phyloP scores from a whole-genome alignment of 2,888 invertebrate genomes.

The Ophonus ardosiacus region DNA sequence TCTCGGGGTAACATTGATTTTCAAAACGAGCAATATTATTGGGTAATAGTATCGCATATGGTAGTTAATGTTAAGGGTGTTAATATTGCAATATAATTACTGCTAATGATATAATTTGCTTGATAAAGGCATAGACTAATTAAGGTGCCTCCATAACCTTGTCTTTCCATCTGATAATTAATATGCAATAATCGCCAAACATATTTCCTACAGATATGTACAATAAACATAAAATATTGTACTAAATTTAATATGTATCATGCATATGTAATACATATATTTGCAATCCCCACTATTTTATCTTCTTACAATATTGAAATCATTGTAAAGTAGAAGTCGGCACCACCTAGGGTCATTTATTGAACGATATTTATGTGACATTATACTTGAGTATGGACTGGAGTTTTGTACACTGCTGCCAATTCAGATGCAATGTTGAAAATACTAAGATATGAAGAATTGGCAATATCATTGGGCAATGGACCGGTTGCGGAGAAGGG shows the following conservation, averaged over 20 bases:
- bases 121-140: slow-evolving; percentile 18
- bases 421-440: too few relatives aligned
- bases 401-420: too few relatives aligned
- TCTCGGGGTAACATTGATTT: neutral
- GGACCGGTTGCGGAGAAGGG: too few relatives aligned
- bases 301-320: too few relatives aligned
- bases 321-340: too few relatives aligned
- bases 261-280: too few relatives aligned
- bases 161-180: neutral
- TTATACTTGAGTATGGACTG: too few relatives aligned
- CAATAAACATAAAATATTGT: neutral
- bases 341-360: too few relatives aligned
- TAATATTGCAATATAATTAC: slow-evolving; percentile 24
- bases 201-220: neutral
- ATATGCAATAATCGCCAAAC: neutral
- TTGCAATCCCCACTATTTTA: too few relatives aligned
- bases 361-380: too few relatives aligned
- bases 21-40: neutral
- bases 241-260: neutral
- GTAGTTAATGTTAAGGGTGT: neutral
- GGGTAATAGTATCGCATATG: neutral
- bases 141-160: slow-evolving; percentile 3
- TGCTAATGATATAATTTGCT: slow-evolving; percentile 19
- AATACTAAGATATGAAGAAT: too few relatives aligned
- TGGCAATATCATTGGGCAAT: too few relatives aligned